Evolutionary conservation across 2,888 invertebrate species (phyloP).

Genomic region (Malthinus flaveolus): DNA sequence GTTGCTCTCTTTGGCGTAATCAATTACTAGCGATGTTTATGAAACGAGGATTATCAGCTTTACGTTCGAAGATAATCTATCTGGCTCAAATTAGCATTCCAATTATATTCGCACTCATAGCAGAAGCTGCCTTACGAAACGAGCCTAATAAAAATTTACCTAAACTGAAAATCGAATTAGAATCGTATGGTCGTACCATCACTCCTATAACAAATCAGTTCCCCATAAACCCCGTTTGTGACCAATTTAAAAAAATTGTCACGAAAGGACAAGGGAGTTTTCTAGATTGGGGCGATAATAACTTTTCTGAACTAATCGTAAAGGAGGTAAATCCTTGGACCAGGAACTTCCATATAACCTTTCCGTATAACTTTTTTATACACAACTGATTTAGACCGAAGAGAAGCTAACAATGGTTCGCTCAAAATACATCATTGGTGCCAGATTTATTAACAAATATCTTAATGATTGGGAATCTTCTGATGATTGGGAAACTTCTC

Average conservation of each 20-base stretch:
- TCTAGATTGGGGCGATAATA: conserved; percentile 29
- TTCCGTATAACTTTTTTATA: too few species aligned
- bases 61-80: too few species aligned
- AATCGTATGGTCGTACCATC: conserved; percentile 52
- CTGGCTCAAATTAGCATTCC: too few species aligned
- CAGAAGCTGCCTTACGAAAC: too few species aligned
- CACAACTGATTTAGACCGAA: conserved; percentile 61
- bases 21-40: too few species aligned
- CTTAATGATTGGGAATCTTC: too few species aligned
- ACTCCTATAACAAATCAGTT: conserved; percentile 42
- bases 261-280: conserved; percentile 5
- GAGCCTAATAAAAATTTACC: conserved; percentile 60
- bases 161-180: conserved; percentile 59
- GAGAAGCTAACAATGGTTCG: conserved; percentile 43
- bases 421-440: conserved; percentile 59
- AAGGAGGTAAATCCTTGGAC: too few species aligned
- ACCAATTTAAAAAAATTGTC: conserved; percentile 44
- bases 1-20: too few species aligned
- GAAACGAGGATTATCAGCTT: too few species aligned
- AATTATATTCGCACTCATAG: too few species aligned
- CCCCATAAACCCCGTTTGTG: conserved; percentile 43
- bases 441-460: conserved; percentile 58
- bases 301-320: conserved; percentile 56
- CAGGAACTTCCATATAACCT: too few species aligned
- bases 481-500: too few species aligned